Evolutionary conservation across 2,113 vertebrate species (phyloP), one percentile per base, ranked within the genome.

Genomic region (Plotosus lineatus): DNA sequence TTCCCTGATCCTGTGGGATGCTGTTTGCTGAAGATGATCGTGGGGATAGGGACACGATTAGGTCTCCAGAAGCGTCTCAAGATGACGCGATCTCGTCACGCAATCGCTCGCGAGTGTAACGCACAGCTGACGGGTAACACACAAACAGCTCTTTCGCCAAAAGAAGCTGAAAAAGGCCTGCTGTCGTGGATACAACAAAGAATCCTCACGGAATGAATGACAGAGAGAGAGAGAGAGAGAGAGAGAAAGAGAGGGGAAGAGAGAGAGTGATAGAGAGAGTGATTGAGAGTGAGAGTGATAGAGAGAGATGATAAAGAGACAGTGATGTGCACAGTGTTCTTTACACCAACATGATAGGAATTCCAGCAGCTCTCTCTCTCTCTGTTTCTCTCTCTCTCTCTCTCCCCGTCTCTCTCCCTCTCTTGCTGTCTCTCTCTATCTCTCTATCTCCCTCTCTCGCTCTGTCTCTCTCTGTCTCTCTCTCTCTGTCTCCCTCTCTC

Each of bases 1-100:
- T n/a, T n/a, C n/a, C n/a, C n/a, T 46, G 44, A 46, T 46, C 6
- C 11, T 51, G 51, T 21, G 7, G n/a, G n/a, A 26, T 26, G 23
- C 9, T 61, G 58, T 55, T n/a, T n/a, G n/a, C n/a, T n/a, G n/a
- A 4, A 38, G 44, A 21, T 50, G 66, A 6, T 48, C n/a, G 0
- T 69, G 66, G 6, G 31, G 69, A 36, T 73, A 46, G 33, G 69
- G 69, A 73, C 31, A 51, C 46, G 1, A 51, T 51, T 14, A 21
- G 23, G 9, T 51, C 46, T 50, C 15, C 69, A 33, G 69, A 15
- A 72, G 3, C 11, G 44, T 19, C 69, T 72, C 26, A 3, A 33
- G 26, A 72, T 50, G 69, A 72, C 28, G 69, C 17, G 69, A 73
- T 33, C 28, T 51, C 40, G 21, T 72, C 65, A 68, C 40, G 65